Evolutionary conservation across 2,113 vertebrate genomes (phyloP), one percentile per base, ranked within the genome.

Genomic region (Passer domesticus): DNA sequence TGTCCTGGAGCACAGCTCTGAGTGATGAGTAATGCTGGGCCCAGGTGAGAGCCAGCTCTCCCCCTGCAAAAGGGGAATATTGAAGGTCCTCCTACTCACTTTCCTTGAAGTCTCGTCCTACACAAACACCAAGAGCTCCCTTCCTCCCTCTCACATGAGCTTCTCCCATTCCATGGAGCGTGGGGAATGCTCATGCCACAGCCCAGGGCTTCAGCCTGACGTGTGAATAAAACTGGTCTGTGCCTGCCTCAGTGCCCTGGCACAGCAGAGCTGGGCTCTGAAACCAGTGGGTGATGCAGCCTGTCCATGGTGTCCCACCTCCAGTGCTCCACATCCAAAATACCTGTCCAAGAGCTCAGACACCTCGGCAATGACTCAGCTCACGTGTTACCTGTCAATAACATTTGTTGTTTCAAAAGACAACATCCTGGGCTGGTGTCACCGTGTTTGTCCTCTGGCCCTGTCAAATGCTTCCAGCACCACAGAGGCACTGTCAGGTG

Each of bases 281-380:
- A 64, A 70, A 73, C 5, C 53, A 23, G 19, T 0, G 0, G 16
- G 11, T 30, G 67, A 60, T 1, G 1, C 44, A 75, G 35, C 13
- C 28, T 64, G 44, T 55, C 66, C 37, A 1, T 33, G 60, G 14
- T 33, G 12, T 82, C 59, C 81, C 33, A 2, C 66, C 41, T 79
- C 6, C 27, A 4, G 11, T 13, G 24, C 4, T 47, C 28, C 37
- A 44, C 68, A 41, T 46, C 69, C 74, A n/a, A 55, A 84, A 81
- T 13, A 43, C 22, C 47, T 21, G 17, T 52, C 30, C 44, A 2
- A 5, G 37, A 24, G n/a, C 58, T 53, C n/a, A 68, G 79, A n/a
- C 33, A 70, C 59, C 21, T 88, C 39, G 63, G 28, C 64, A 69
- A 15, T 68, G 66, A 75, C 39, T 73, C 60, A 68, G 23, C 44